Percentiles rank a stretch among this genome's conserved stretches.
phyloP scores from a whole-genome alignment of 2,888 invertebrate genomes.

The Gymnosoma rotundatum region DNA sequence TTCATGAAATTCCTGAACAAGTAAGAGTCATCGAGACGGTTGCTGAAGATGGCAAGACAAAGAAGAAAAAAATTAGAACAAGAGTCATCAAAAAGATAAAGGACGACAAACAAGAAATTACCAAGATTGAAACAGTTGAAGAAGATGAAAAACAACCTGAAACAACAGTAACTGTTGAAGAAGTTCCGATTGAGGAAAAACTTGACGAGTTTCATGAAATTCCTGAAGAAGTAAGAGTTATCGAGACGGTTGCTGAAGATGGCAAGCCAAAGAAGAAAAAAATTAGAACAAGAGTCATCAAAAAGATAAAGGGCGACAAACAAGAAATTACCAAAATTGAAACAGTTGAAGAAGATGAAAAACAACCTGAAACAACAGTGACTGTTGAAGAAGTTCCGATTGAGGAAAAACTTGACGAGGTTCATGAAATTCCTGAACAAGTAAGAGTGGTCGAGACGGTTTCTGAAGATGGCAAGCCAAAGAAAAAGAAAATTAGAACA shows the following conservation, averaged over 20 bases:
- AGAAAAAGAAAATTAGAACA: conserved; percentile 28
- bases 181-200: not conserved
- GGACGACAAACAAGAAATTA: conserved; percentile 75
- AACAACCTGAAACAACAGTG: conserved; percentile 64
- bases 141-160: conserved; percentile 80
- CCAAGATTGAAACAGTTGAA: conserved; percentile 80
- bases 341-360: conserved; percentile 68
- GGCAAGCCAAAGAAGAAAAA: not conserved
- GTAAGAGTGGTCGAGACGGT: not conserved
- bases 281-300: conserved; percentile 63
- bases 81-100: not conserved
- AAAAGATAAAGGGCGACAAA: conserved; percentile 63
- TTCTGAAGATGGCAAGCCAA: not conserved
- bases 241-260: not conserved
- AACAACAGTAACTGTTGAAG: conserved; percentile 70
- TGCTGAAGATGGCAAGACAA: not conserved
- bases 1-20: not conserved
- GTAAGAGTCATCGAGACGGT: not conserved
- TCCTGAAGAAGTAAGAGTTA: not conserved
- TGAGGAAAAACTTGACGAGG: not conserved
- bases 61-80: not conserved
- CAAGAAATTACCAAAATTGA: conserved; percentile 69
- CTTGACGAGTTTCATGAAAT: not conserved
- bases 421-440: not conserved
- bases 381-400: not conserved